Evolutionary conservation across 2,888 invertebrate genomes (phyloP), one percentile per base, ranked within the genome.

Genomic region (Acrobasis consociella): DNA sequence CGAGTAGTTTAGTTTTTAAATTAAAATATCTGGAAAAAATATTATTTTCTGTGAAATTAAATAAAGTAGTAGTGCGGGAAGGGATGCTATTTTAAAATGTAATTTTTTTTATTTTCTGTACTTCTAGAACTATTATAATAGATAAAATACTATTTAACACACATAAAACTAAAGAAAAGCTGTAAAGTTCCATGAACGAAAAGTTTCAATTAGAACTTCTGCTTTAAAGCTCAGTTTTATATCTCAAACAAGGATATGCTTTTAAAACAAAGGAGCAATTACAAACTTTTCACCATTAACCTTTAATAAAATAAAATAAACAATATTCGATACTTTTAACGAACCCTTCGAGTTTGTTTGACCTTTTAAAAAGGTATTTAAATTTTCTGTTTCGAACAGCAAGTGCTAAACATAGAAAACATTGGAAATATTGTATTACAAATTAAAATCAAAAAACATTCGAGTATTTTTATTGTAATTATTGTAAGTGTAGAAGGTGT

Each of bases 241-340:
- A 58, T 46, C 52, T 62, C 37, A 49, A 62, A 58, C 58, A 52
- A 46, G 51, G 58, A 51, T 50, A 56, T 56, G 56, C 56, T 56
- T 56, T 56, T 22, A 42, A 56, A 46, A 56, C 42, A 9, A 31
- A 22, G 22, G 13, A 38, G 17, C 5, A 37, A 56, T 56, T 42
- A 39, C 11, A 11, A 56, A 56, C 46, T 56, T 56, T 56, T 17
- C 22, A 42, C 56, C 9, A 22, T 56, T 46, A 56, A 56, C 46
- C 56, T 22, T 42, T 42, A 56, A 13, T 17, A 11, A 17, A 56
- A 56, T 39, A 56, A 55, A 39, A n/a, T 56, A 42, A 13, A 17
- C 0, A 7, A 31, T 16, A 38, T 56, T 56, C 13, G 9, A 56
- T 56, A 56, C 56, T 56, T 56, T 42, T 56, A 46, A 56, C 56